These are phyloP conservation scores for Camponotus fellah DNA, from an alignment of 2,888 invertebrate genomes.

Conservation along the genomic window DNA sequence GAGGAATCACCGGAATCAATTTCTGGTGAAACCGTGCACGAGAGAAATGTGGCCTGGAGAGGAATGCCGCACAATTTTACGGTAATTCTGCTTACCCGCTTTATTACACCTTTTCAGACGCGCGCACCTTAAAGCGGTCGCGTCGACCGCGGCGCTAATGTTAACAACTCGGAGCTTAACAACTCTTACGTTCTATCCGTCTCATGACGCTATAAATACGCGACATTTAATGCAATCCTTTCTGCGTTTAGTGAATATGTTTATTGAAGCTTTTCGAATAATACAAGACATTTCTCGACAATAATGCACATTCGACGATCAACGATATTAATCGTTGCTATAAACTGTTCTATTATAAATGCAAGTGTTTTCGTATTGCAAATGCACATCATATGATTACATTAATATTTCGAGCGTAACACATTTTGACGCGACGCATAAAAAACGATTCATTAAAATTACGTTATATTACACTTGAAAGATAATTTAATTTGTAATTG, in stretches of 20 bases:
- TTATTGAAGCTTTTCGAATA: slow-evolving; percentile 10
- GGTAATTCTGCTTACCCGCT: slow-evolving; percentile 63
- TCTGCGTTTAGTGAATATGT: neutral
- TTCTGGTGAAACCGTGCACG: slow-evolving; percentile 8
- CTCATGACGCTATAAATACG: neutral
- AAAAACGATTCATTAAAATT: neutral
- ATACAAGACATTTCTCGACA: neutral
- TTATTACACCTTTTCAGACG: slow-evolving; percentile 29
- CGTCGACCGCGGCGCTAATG: neutral
- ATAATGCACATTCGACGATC: slow-evolving; percentile 10
- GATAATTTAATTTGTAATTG: neutral
- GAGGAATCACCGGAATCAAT: slow-evolving; percentile 33
- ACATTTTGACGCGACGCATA: neutral
- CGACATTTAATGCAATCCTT: slow-evolving; percentile 2
- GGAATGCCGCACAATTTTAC: slow-evolving; percentile 62
- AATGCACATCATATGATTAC: neutral
- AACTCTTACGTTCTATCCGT: neutral
- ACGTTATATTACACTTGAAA: neutral
- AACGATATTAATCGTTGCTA: neutral
- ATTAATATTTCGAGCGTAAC: slow-evolving; percentile 2
- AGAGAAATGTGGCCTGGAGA: slow-evolving; percentile 62
- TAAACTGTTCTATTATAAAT: neutral
- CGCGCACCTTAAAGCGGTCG: slow-evolving; percentile 22
- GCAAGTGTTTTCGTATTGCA: neutral
- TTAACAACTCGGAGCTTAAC: slow-evolving; percentile 6